Evolutionary conservation across 2,113 vertebrate genomes (phyloP), one percentile per base, ranked within the genome.

Genomic region (Spea multiplicata): DNA sequence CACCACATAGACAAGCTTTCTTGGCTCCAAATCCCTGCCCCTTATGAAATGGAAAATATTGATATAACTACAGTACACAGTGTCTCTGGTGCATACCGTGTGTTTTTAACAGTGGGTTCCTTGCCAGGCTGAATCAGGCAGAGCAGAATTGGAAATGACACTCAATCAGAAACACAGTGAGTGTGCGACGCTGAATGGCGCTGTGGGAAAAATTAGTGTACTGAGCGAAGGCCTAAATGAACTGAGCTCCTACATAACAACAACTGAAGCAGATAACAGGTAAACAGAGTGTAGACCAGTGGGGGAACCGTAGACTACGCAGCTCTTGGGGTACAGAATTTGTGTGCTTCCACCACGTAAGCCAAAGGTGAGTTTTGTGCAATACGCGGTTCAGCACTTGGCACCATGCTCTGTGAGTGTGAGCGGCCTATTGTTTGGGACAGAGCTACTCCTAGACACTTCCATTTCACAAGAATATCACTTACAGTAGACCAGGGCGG

Each of bases 221-320:
- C 86, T 95, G 48, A 91, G 85, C 2, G 94, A 96, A 83, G 93
- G 91, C n/a, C n/a, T n/a, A n/a, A n/a, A n/a, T n/a, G n/a, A n/a
- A n/a, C n/a, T n/a, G n/a, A n/a, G n/a, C n/a, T 3, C 84, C 96
- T 75, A 94, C 94, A 66, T 91, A 89, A 80, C 94, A n/a, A n/a
- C n/a, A 94, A 75, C 88, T 92, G 83, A 84, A 86, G 65, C 89
- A 30, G 30, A 30, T 1, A 30, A 30, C 30, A 30, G 30, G 30
- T 30, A 30, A 30, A 30, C 30, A 30, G 30, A 30, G 30, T 30
- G 30, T 30, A 30, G 30, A 30, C 30, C 30, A 30, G 30, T 30
- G 30, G 30, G 30, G 30, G 30, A 30, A 30, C 2, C 2, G 30
- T 30, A 30, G 30, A 30, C 30, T 30, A 30, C 30, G 30, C 30